phyloP scores from a whole-genome alignment of 35 echinoderm and acorn worm genomes.

The Eucidaris tribuloides region DNA sequence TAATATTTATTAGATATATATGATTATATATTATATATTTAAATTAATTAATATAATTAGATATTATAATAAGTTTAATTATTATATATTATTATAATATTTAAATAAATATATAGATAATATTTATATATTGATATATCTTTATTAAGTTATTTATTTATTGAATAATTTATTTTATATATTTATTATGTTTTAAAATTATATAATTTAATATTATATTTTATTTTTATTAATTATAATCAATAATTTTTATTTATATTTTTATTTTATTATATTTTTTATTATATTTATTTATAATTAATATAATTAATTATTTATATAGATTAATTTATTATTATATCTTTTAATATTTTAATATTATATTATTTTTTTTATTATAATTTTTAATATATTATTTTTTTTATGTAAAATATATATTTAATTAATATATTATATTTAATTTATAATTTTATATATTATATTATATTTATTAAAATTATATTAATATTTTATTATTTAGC shows the following conservation, averaged over 20 bases:
- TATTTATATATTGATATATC: neutral
- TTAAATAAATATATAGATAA: neutral
- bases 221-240: neutral
- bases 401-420: too few species aligned
- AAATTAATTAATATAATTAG: neutral
- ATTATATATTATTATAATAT: neutral
- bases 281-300: neutral
- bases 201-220: neutral
- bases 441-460: neutral
- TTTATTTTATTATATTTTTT: neutral
- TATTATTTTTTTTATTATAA: neutral
- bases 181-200: neutral
- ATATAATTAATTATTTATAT: neutral
- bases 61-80: neutral
- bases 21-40: neutral
- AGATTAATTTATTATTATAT: neutral
- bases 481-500: neutral
- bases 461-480: neutral
- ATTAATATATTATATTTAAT: neutral
- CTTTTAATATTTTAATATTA: neutral
- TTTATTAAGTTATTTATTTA: neutral
- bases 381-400: neutral
- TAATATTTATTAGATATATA: neutral
- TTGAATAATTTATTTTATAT: neutral
- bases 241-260: neutral